Conservation (phyloP, 2,113 vertebrate genomes). For the Epinephelus fuscoguttatus region DNA sequence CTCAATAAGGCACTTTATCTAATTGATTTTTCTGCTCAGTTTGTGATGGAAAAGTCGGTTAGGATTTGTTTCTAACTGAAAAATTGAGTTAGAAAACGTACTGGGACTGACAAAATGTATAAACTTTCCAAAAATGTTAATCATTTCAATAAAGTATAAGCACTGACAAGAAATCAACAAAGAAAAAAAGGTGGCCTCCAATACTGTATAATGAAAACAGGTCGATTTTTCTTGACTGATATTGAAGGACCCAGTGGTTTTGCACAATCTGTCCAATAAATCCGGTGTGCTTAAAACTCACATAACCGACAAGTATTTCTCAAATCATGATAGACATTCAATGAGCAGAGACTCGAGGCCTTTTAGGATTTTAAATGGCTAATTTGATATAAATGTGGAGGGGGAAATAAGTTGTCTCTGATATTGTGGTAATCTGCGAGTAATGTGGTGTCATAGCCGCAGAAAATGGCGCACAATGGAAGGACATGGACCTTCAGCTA, state of each 20-base stretch:
- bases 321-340: background rate
- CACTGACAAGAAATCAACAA: background rate
- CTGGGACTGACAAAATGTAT: background rate
- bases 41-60: background rate
- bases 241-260: background rate
- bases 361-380: no score
- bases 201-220: background rate
- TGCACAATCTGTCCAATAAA: background rate
- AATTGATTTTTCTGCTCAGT: conserved; percentile 13
- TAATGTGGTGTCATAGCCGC: no score
- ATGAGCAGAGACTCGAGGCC: no score
- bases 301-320: background rate
- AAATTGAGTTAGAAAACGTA: background rate
- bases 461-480: no score
- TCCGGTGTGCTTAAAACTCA: no score
- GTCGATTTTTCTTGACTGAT: background rate
- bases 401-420: no score
- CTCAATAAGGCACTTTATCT: conserved; percentile 8
- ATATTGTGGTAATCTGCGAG: no score
- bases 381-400: no score
- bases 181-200: background rate
- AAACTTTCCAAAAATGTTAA: background rate
- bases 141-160: background rate
- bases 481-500: no score
- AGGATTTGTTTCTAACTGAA: background rate